A percentile compares a stretch with the other conserved stretches of the same genome.
Evolutionary conservation across 2,888 invertebrate genomes (phyloP).

Genomic region (Camponotus fellah): DNA sequence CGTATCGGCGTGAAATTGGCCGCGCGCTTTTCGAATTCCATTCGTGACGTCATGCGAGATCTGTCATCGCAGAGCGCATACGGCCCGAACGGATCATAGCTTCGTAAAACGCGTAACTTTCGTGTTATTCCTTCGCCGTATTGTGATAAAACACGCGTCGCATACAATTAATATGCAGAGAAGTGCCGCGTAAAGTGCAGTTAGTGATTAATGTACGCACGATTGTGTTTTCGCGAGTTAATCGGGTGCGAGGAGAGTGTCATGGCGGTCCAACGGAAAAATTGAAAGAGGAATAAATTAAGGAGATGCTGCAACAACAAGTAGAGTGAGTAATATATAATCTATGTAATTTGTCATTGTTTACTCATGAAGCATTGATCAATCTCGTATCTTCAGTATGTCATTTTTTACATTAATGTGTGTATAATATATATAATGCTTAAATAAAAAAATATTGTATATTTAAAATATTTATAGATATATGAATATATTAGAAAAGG

Average conservation of each 20-base stretch:
- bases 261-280: background rate
- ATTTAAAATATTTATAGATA: too few relatives aligned
- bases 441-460: background rate
- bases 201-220: background rate
- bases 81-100: background rate
- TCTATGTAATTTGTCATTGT: background rate
- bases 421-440: background rate
- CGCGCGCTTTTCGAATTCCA: background rate
- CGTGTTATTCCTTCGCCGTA: background rate
- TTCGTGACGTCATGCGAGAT: too few relatives aligned
- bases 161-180: background rate
- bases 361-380: background rate
- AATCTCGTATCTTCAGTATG: background rate
- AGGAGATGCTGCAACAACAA: background rate
- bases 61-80: background rate
- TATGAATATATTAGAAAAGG: background rate
- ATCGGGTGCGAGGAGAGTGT: background rate
- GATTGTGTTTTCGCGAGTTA: background rate
- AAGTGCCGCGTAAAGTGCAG: background rate
- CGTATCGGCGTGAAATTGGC: background rate
- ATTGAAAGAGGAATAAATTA: background rate
- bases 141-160: background rate
- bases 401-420: background rate
- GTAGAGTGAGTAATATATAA: background rate
- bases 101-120: background rate